Base-by-base conservation (phyloP, 2,797 vertebrate genomes). In the Harpagifer antarcticus region DNA sequence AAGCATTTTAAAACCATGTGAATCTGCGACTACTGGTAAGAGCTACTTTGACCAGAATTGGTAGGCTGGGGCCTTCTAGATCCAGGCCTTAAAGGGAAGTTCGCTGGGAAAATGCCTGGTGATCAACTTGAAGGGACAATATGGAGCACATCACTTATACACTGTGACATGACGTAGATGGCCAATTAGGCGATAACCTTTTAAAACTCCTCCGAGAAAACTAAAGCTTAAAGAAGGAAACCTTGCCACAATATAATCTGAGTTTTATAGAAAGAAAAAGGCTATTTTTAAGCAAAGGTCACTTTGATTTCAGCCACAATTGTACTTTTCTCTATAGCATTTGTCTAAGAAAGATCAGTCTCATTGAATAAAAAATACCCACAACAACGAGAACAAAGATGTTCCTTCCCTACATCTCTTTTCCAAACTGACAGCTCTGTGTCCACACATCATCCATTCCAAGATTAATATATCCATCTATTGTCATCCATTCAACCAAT, bases 91-190 rank as follows among this genome's bases (percentile, higher is more conserved):
- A 7, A 14, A 17, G 52, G 10, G 2, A 54, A 12, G 40, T 13
- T 43, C 7, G 0, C 2, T 1, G 27, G 4, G 11, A 7, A 1
- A 44, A 44, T 3, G 6, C 20, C 15, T 53, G 33, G 23, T 31
- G 16, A 54, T 40, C 53, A 11, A 9, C 14, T n/a, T 6, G 1
- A 52, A 20, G 40, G 47, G 7, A 17, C 9, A 66, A 27, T 31
- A 58, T 45, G 13, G 8, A 3, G 10, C 8, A 27, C 27, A 45
- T 4, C 8, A 13, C 27, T 44, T 15, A 45, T 9, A 17, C 52
- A 0, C 6, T 20, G 7, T 2, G 50, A 48, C 0, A 1, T 13
- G 44, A 4, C 3, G 3, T 16, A 33, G 12, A 42, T 48, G 49
- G 31, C 9, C n/a, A 45, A 5, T 10, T 37, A 7, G 17, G 23